These are phyloP conservation scores for Paracanthobrama guichenoti DNA, from an alignment of 2,113 vertebrate genomes.

Conservation along the genomic window DNA sequence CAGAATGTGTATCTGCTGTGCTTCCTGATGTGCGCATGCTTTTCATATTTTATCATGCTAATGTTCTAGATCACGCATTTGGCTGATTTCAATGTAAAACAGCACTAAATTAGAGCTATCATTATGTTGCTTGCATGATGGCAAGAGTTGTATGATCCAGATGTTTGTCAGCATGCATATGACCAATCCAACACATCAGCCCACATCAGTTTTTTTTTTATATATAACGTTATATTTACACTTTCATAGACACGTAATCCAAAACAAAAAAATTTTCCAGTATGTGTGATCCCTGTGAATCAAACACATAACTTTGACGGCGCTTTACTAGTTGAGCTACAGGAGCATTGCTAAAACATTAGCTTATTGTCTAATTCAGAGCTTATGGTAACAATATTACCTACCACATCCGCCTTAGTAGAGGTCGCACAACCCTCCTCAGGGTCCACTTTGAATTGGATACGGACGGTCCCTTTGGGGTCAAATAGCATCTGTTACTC, in stretches of 20 bases:
- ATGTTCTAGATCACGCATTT: background rate
- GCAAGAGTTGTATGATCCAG: background rate
- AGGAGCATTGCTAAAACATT: background rate
- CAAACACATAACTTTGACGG: background rate
- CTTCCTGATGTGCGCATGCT: background rate
- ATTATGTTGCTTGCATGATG: background rate
- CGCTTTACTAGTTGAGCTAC: background rate
- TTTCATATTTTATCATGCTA: slow-evolving; percentile 15
- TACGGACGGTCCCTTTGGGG: background rate
- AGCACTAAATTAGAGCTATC: background rate
- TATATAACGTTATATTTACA: background rate
- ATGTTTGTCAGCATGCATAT: slow-evolving; percentile 16
- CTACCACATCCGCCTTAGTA: background rate
- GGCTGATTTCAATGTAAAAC: slow-evolving; percentile 23
- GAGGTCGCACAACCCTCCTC: background rate
- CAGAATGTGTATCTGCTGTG: background rate
- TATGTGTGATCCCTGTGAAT: background rate
- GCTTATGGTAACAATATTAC: background rate
- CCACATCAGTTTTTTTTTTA: background rate
- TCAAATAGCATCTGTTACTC: slow-evolving; percentile 1
- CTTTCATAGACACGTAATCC: background rate
- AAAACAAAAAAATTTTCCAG: background rate
- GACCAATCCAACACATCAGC: background rate
- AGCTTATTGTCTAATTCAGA: background rate
- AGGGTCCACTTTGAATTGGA: slow-evolving; percentile 26